Evolutionary conservation across 2,113 vertebrate genomes (phyloP).

Genomic region (Orycteropus afer): DNA sequence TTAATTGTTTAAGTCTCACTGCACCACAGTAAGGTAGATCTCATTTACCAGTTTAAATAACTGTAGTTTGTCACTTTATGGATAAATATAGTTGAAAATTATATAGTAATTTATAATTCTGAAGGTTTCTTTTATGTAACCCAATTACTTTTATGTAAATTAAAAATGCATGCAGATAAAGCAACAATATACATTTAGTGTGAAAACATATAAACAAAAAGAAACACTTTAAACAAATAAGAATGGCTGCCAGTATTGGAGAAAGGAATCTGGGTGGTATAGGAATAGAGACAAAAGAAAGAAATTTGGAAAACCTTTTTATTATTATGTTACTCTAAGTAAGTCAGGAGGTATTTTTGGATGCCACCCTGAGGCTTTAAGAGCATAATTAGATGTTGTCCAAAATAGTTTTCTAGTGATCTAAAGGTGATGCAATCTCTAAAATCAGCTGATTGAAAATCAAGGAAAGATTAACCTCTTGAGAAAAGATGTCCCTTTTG

Average conservation of each 20-base stretch:
- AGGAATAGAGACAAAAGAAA: neutral
- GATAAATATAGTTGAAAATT: neutral
- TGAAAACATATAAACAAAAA: constrained; percentile 34
- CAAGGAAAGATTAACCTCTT: neutral
- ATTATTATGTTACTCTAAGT: neutral
- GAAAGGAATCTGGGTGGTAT: neutral
- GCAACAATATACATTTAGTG: neutral
- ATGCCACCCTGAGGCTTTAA: neutral
- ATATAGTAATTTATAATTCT: neutral
- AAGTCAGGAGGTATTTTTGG: neutral
- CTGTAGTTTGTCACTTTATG: neutral
- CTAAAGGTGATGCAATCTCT: neutral
- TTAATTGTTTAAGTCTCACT: constrained; percentile 42
- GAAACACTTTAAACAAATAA: neutral
- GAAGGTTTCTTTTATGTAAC: neutral
- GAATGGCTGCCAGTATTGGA: neutral
- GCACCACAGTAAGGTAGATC: neutral
- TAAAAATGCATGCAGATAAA: neutral
- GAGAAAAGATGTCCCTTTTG: neutral
- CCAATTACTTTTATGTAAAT: constrained; percentile 27
- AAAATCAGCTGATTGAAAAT: constrained; percentile 8
- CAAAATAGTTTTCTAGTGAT: constrained; percentile 15
- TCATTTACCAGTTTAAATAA: constrained; percentile 28
- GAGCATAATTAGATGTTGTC: neutral
- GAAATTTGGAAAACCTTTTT: neutral